Evolutionary conservation across 2,797 vertebrate genomes (phyloP).

Genomic region (Myotis vivesi): DNA sequence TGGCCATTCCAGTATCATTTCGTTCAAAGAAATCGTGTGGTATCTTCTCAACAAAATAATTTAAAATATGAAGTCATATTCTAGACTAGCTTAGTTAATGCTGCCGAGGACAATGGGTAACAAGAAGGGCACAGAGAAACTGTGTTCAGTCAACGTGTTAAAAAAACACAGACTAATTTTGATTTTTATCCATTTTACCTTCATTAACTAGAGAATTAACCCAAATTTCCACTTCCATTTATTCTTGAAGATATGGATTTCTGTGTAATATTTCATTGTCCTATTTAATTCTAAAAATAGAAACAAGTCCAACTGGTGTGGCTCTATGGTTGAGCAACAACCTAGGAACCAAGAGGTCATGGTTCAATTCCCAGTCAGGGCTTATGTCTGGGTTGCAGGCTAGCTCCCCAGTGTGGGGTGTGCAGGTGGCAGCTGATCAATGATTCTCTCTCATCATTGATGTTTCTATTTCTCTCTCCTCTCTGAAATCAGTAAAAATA

Average conservation of each 20-base stretch:
- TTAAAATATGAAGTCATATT: constrained; percentile 17
- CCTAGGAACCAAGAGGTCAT: no score
- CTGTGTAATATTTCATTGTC: not conserved
- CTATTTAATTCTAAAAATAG: constrained; percentile 10
- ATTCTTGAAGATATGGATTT: constrained; percentile 2
- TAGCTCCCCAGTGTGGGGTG: no score
- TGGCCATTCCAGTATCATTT: constrained; percentile 33
- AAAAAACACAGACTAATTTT: not conserved
- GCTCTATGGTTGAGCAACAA: no score
- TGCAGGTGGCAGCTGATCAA: no score
- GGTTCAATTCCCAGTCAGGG: no score
- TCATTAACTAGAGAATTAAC: not conserved
- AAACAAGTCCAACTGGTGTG: no score
- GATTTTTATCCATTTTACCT: constrained; percentile 18
- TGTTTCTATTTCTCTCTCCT: no score
- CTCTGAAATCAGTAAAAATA: no score
- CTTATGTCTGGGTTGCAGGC: no score
- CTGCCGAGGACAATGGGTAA: not conserved
- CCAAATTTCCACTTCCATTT: not conserved
- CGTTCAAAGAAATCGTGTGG: constrained; percentile 20
- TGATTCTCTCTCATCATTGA: no score
- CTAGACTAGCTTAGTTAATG: constrained; percentile 14
- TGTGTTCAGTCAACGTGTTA: not conserved
- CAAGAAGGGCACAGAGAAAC: not conserved
- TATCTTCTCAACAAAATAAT: not conserved